Evolutionary conservation across 1,140 invertebrate genomes (phyloP).

Genomic region (Olivierus martensii): DNA sequence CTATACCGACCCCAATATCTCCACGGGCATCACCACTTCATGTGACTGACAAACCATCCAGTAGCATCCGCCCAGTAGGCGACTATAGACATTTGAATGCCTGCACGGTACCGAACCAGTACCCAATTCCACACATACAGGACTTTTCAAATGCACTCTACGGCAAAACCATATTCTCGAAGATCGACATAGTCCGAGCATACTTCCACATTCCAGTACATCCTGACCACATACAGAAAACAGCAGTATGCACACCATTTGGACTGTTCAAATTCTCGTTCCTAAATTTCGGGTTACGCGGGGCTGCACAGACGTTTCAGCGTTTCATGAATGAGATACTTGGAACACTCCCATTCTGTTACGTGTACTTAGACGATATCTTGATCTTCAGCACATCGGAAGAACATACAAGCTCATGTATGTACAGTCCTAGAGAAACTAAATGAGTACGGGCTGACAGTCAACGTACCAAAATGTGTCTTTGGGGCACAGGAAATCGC

Average conservation of each 20-base stretch:
- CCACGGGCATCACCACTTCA: too few relatives aligned
- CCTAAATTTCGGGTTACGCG: neutral
- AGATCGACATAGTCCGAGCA: conserved; percentile 7
- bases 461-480: neutral
- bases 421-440: neutral
- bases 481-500: neutral
- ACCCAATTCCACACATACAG: conserved; percentile 14
- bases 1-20: too few relatives aligned
- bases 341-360: neutral
- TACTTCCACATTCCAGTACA: conserved; percentile 12
- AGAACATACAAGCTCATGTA: neutral
- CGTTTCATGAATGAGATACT: neutral
- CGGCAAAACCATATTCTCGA: neutral
- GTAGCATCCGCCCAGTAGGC: too few relatives aligned
- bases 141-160: conserved; percentile 6
- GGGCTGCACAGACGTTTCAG: neutral
- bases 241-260: neutral
- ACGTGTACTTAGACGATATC: conserved; percentile 1
- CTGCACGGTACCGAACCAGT: conserved; percentile 9
- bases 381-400: neutral
- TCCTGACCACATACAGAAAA: conserved; percentile 5
- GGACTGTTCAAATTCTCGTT: conserved; percentile 1
- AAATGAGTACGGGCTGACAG: neutral
- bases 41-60: too few relatives aligned
- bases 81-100: conserved; percentile 14